These are phyloP conservation scores for Paratrypauchen microcephalus DNA, from an alignment of 2,797 vertebrate species.

Conservation along the genomic window DNA sequence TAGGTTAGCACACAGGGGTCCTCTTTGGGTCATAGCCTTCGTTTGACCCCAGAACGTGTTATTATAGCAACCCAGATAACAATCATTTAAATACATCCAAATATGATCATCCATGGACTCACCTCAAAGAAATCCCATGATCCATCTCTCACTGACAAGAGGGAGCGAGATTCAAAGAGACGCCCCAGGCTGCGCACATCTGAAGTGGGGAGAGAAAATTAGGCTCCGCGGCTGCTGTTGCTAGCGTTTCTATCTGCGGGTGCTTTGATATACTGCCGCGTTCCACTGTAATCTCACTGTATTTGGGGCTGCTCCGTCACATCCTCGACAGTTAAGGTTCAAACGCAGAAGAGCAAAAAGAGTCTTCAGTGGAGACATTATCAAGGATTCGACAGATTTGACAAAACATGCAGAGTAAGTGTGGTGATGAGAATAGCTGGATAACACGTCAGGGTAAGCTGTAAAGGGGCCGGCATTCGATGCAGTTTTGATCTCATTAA, in stretches of 20 bases:
- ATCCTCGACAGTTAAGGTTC: constrained; percentile 40
- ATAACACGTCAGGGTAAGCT: not conserved
- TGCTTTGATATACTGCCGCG: constrained; percentile 62
- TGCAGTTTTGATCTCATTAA: not conserved
- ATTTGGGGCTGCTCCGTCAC: constrained; percentile 48
- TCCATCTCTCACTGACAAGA: constrained; percentile 59
- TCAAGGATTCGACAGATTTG: not conserved
- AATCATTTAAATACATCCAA: constrained; percentile 46
- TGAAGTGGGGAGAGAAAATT: constrained; percentile 55
- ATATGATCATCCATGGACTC: constrained; percentile 26
- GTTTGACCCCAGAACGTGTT: constrained; percentile 41
- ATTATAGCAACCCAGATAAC: constrained; percentile 26
- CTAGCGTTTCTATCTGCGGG: constrained; percentile 20
- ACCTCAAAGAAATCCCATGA: constrained; percentile 47
- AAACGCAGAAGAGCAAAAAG: constrained; percentile 35
- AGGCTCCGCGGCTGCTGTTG: constrained; percentile 45
- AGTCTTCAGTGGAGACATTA: constrained; percentile 23
- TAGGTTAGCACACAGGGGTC: not conserved
- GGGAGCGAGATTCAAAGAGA: constrained; percentile 54
- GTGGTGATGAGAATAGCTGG: not conserved
- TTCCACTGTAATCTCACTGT: constrained; percentile 46
- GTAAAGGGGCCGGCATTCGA: not conserved
- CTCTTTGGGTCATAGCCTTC: constrained; percentile 20
- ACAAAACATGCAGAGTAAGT: not conserved
- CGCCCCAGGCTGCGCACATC: constrained; percentile 51